Conservation (phyloP, 1,140 invertebrate species). For the Rhagoletis pomonella region DNA sequence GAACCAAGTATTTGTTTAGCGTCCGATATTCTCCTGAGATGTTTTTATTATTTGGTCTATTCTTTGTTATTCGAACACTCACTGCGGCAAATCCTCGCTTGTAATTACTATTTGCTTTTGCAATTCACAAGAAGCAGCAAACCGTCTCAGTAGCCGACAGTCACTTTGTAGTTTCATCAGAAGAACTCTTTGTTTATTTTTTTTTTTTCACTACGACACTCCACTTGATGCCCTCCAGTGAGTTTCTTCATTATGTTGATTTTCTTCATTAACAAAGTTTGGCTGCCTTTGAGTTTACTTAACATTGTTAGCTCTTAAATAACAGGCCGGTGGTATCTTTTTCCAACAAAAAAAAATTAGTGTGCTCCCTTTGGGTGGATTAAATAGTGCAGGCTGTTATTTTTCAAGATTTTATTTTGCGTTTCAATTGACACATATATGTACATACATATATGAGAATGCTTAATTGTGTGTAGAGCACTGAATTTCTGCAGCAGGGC, state of each 20-base stretch:
- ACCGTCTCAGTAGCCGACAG: not conserved
- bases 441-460: no score
- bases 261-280: constrained; percentile 6
- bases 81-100: not conserved
- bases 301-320: not conserved
- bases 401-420: no score
- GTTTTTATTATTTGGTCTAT: not conserved
- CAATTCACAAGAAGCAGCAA: constrained; percentile 19
- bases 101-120: not conserved
- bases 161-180: not conserved
- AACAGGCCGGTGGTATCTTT: not conserved
- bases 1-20: not conserved
- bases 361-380: no score
- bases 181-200: no score
- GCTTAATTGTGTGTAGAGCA: no score
- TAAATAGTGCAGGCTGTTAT: no score
- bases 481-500: no score
- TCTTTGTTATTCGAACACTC: not conserved
- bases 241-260: not conserved
- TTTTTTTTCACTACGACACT: not conserved
- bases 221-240: not conserved
- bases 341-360: not conserved
- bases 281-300: not conserved
- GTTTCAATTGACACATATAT: no score
- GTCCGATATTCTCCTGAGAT: constrained; percentile 13